phyloP scores from a whole-genome alignment of 1,140 invertebrate species.

The Listronotus bonariensis region DNA sequence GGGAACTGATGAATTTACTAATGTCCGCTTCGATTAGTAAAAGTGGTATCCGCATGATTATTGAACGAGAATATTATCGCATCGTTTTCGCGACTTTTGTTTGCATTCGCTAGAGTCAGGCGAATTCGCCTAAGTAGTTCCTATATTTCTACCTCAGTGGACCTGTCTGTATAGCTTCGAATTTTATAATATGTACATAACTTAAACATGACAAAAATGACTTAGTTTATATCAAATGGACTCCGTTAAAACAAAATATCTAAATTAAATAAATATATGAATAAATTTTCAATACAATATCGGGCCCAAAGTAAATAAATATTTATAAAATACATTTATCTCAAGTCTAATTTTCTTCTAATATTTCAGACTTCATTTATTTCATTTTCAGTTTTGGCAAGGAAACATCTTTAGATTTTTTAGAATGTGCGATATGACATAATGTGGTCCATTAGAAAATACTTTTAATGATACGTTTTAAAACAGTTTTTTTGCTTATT shows the following conservation, averaged over 20 bases:
- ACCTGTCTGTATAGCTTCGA: too few relatives aligned
- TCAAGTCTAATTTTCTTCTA: conserved; percentile 6
- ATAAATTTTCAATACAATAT: too few relatives aligned
- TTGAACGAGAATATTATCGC: too few relatives aligned
- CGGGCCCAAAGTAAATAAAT: not conserved
- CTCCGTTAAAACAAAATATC: not conserved
- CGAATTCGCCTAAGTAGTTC: too few relatives aligned
- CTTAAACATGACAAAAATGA: conserved; percentile 22
- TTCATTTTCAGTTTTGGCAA: conserved; percentile 17
- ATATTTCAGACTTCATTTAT: conserved; percentile 16
- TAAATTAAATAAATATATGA: conserved; percentile 1
- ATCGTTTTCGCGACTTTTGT: too few relatives aligned
- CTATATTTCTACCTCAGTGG: too few relatives aligned
- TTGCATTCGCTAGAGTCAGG: too few relatives aligned
- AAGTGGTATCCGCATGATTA: too few relatives aligned
- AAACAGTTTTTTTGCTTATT: too few relatives aligned
- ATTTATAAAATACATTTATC: conserved; percentile 14
- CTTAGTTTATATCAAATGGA: conserved; percentile 16
- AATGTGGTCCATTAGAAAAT: not conserved
- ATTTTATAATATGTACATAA: conserved; percentile 2
- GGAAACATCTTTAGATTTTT: conserved; percentile 3
- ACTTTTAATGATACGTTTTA: too few relatives aligned
- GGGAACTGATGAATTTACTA: too few relatives aligned
- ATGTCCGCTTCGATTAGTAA: too few relatives aligned
- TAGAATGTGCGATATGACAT: conserved; percentile 6